phyloP scores from a whole-genome alignment of 2,113 vertebrate species.

The Syngnathus floridae region DNA sequence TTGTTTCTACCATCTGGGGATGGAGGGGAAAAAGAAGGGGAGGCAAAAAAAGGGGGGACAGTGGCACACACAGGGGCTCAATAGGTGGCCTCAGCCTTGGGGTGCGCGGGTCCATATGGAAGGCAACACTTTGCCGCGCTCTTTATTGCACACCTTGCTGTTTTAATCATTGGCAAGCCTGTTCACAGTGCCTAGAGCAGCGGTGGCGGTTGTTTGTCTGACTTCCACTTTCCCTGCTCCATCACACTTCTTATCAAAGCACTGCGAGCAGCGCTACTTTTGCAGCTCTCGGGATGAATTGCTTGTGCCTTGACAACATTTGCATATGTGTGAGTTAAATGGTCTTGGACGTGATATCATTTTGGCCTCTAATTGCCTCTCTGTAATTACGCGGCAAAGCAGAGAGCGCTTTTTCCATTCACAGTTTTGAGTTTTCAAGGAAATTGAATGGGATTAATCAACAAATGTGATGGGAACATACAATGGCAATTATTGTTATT shows the following conservation, averaged over 20 bases:
- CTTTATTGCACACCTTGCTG: constrained; percentile 79
- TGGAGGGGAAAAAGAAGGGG: constrained; percentile 69
- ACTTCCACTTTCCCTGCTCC: constrained; percentile 51
- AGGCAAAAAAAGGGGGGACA: constrained; percentile 50
- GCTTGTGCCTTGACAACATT: constrained; percentile 22
- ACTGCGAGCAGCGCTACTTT: constrained; percentile 43
- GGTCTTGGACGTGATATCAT: constrained; percentile 46
- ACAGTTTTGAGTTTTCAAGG: constrained; percentile 34
- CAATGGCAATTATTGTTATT: background rate
- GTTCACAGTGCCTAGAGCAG: constrained; percentile 70
- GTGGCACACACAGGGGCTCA: constrained; percentile 72
- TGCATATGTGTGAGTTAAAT: constrained; percentile 29
- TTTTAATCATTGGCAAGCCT: constrained; percentile 82
- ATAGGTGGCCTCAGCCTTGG: constrained; percentile 79
- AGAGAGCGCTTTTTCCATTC: constrained; percentile 32
- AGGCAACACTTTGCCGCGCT: constrained; percentile 71
- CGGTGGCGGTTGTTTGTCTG: constrained; percentile 66
- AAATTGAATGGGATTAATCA: constrained; percentile 46
- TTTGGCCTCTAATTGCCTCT: constrained; percentile 43
- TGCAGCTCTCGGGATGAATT: constrained; percentile 22
- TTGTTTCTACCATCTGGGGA: constrained; percentile 98
- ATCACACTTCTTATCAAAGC: constrained; percentile 45
- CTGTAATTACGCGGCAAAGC: constrained; percentile 46
- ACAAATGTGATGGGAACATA: constrained; percentile 13
- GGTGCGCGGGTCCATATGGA: constrained; percentile 89